Conservation (phyloP, 2,888 invertebrate species). For the Drosophila demipolita region DNA sequence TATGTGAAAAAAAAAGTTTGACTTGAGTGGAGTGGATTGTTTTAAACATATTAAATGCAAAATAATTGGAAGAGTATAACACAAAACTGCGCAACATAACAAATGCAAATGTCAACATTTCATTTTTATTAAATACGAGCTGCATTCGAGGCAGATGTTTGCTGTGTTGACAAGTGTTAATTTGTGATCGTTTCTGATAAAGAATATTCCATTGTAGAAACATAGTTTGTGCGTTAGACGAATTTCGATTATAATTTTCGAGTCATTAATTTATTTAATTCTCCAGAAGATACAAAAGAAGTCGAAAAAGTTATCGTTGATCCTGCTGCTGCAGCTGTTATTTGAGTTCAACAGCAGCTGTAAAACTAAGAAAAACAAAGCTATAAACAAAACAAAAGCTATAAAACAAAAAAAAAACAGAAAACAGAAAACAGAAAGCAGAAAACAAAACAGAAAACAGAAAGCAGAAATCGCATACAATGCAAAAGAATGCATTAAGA, state of each 20-base stretch:
- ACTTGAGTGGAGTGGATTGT: too few relatives aligned
- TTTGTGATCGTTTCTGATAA: too few relatives aligned
- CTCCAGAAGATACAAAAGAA: background rate
- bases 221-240: too few relatives aligned
- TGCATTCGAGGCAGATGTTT: background rate
- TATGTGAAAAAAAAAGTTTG: too few relatives aligned
- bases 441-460: slow-evolving; percentile 2
- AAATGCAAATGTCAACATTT: background rate
- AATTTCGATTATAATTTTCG: too few relatives aligned
- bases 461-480: slow-evolving; percentile 13
- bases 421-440: slow-evolving; percentile 20
- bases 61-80: background rate
- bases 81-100: background rate
- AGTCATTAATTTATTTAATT: too few relatives aligned
- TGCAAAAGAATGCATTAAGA: slow-evolving; percentile 24
- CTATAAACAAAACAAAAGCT: slow-evolving; percentile 7
- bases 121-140: background rate
- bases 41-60: background rate
- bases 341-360: background rate
- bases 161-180: background rate
- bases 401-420: slow-evolving; percentile 8
- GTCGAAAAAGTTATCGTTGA: slow-evolving; percentile 3
- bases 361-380: slow-evolving; percentile 28
- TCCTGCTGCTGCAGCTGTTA: background rate
- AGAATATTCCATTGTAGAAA: too few relatives aligned